Conservation (phyloP, 2,797 vertebrate genomes). For the Brotula barbata region DNA sequence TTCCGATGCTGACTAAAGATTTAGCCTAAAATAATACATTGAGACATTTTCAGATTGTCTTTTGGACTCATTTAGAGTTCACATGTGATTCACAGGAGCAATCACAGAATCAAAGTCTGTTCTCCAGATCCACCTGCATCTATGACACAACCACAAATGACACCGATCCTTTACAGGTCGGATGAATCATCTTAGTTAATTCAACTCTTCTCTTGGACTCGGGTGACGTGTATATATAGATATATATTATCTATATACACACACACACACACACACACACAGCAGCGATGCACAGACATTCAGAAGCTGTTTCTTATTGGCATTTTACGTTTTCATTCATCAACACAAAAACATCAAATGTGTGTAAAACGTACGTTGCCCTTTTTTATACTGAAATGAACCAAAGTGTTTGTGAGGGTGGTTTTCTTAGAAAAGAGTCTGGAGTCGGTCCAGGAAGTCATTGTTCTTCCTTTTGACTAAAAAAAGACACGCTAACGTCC, state of each 20-base stretch:
- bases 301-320: conserved; percentile 94
- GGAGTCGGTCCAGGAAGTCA: conserved; percentile 72
- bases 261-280: conserved; percentile 71
- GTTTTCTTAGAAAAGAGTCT: conserved; percentile 74
- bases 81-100: not conserved
- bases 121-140: not conserved
- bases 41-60: no score
- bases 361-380: conserved; percentile 86
- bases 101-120: not conserved
- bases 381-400: conserved; percentile 89
- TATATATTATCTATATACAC: conserved; percentile 72
- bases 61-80: no score
- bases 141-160: conserved; percentile 5
- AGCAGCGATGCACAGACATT: conserved; percentile 94
- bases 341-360: conserved; percentile 85
- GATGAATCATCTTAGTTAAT: no score
- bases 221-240: conserved; percentile 40
- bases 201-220: conserved; percentile 61
- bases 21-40: no score
- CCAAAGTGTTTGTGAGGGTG: conserved; percentile 55
- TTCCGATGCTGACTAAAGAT: no score
- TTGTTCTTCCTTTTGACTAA: conserved; percentile 56
- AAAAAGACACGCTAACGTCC: conserved; percentile 66
- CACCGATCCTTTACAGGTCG: no score
- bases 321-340: conserved; percentile 83